Conservation (phyloP, 2,113 vertebrate genomes). For the Platycercus adscitus region DNA sequence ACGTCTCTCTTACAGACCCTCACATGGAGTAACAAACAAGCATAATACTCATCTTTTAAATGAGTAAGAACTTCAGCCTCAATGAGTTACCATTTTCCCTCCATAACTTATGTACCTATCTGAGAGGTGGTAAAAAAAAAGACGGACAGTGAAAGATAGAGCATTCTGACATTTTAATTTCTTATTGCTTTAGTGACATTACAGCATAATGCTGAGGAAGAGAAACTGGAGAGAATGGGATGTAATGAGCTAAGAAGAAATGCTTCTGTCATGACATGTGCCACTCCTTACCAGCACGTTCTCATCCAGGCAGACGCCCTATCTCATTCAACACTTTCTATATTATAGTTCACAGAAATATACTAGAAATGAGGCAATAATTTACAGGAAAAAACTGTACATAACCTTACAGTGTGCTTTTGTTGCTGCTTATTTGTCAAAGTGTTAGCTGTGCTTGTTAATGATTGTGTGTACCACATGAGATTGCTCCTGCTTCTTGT, state of each 20-base stretch:
- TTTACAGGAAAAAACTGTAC: neutral
- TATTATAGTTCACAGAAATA: neutral
- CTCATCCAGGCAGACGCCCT: neutral
- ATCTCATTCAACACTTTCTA: neutral
- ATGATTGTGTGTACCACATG: neutral
- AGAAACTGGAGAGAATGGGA: neutral
- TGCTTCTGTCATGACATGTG: neutral
- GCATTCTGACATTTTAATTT: neutral
- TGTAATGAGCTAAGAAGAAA: neutral
- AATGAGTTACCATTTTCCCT: neutral
- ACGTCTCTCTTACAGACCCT: neutral
- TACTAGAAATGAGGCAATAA: neutral
- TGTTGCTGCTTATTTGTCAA: neutral
- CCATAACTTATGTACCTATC: neutral
- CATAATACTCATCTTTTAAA: neutral
- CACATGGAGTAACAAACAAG: neutral
- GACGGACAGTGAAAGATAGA: neutral
- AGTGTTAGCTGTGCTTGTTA: neutral
- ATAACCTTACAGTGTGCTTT: neutral
- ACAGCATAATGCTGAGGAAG: neutral
- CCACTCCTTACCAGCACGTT: neutral
- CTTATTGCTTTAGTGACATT: neutral
- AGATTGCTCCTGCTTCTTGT: neutral
- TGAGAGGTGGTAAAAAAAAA: neutral
- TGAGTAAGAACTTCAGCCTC: neutral